Evolutionary conservation across 2,113 vertebrate species (phyloP), one percentile per base, ranked within the genome.

Genomic region (Beaufortia kweichowensis): DNA sequence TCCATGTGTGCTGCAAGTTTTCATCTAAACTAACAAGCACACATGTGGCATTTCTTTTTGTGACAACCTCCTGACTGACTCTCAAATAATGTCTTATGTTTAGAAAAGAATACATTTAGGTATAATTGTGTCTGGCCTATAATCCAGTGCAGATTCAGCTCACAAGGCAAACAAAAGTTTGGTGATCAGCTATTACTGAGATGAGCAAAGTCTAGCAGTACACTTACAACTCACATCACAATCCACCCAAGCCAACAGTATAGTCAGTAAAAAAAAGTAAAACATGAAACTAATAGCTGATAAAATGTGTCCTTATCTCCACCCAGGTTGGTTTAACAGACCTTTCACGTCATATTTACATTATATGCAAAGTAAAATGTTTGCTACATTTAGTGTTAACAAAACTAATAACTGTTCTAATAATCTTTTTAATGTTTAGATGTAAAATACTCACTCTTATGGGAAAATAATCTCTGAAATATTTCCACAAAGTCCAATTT

Each of bases 381-480:
- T 3, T 19, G 46, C 46, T 6, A 48, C 19, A 19, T 19, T 48
- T 4, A 5, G 46, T 48, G 46, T 53, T 53, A 15, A 48, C 3
- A 3, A 39, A 24, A 57, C 3, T 56, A 17, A 39, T 14, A 43
- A 21, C 64, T 21, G 2, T 14, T 24, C 10, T 15, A 6, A 5
- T 0, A 33, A 50, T 28, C 6, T 23, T 65, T 8, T 53, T 8
- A 53, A 8, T 71, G 33, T 41, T 28, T 59, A 59, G 53, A 35
- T 2, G 7, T 41, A 0, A 71, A 31, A 15, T 68, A 90, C 91
- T 92, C 88, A 99, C 97, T 87, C 94, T 91, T 83, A 99, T 88
- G 23, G 97, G 97, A 79, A 99, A 99, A 87, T 98, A 98, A 84
- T 99, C 97, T 83, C 95, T 89, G 87, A 97, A 99, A 86, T 98